Conservation (phyloP, 2,888 invertebrate genomes). For the Agapostemon virescens region DNA sequence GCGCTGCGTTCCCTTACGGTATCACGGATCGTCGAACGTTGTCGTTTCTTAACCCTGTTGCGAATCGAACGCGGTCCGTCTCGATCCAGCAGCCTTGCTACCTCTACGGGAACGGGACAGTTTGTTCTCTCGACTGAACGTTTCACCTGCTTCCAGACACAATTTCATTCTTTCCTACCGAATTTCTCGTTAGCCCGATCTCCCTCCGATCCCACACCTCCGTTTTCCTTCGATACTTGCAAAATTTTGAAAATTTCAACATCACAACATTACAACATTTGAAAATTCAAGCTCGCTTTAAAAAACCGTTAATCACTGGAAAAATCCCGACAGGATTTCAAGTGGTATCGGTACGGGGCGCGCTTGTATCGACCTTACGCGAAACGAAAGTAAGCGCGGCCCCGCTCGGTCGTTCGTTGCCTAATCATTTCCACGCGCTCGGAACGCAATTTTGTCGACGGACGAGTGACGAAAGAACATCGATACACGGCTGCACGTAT, state of each 20-base stretch:
- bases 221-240: too few relatives aligned
- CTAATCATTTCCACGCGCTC: slow-evolving; percentile 19
- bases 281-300: neutral
- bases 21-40: neutral
- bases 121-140: neutral
- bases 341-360: slow-evolving; percentile 16
- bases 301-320: neutral
- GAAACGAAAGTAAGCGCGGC: slow-evolving; percentile 61
- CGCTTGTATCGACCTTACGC: slow-evolving; percentile 30
- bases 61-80: neutral
- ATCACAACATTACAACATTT: too few relatives aligned
- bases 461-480: slow-evolving; percentile 38
- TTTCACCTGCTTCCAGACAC: neutral
- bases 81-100: neutral
- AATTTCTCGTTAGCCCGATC: too few relatives aligned
- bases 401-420: slow-evolving; percentile 29
- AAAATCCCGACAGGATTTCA: slow-evolving; percentile 18
- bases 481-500: neutral
- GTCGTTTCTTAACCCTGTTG: slow-evolving; percentile 18
- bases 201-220: too few relatives aligned
- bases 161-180: too few relatives aligned
- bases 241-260: neutral
- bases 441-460: slow-evolving; percentile 37
- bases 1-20: slow-evolving; percentile 22
- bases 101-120: neutral